These are phyloP conservation scores for Plecotus auritus DNA, from an alignment of 2,113 vertebrate species.

Conservation along the genomic window DNA sequence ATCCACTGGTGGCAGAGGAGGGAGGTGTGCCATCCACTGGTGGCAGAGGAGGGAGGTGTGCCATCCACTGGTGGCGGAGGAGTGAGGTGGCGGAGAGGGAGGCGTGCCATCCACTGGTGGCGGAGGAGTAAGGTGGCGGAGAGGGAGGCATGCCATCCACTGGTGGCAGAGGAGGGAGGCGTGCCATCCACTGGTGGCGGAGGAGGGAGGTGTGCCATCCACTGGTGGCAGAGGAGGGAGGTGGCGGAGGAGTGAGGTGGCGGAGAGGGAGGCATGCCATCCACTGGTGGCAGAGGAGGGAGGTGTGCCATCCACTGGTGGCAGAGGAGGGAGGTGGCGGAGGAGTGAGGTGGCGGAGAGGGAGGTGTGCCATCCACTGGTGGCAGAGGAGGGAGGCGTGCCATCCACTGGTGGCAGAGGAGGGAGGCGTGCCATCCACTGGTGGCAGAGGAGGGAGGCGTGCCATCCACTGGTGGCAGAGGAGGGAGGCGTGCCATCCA, in stretches of 20 bases:
- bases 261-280: accelerated
- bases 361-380: background rate
- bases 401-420: background rate
- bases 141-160: background rate
- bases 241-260: no score
- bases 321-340: no score
- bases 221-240: no score
- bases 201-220: background rate
- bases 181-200: background rate
- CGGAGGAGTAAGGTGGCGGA: no score
- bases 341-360: accelerated
- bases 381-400: accelerated
- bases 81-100: background rate
- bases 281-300: background rate
- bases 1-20: background rate
- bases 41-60: accelerated
- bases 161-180: no score
- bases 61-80: background rate
- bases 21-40: no score
- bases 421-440: no score
- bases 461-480: background rate
- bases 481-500: no score
- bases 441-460: accelerated
- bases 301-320: background rate
- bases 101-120: background rate